These are phyloP conservation scores for Hetaerina titia DNA, from an alignment of 2,888 invertebrate genomes.

Conservation along the genomic window DNA sequence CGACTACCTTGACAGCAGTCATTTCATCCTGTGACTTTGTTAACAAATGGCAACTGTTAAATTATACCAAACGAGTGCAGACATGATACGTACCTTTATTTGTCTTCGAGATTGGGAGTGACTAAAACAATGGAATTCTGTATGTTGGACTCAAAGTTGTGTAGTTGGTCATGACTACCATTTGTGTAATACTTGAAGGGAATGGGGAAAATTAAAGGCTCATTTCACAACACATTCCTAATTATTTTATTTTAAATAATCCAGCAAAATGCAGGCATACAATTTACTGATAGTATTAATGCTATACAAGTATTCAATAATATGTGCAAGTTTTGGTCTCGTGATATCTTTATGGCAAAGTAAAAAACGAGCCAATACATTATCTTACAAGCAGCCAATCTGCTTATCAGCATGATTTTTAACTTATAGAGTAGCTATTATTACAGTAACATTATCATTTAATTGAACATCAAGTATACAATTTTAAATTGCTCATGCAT, in stretches of 20 bases:
- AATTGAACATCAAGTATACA: neutral
- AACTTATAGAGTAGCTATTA: neutral
- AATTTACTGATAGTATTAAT: neutral
- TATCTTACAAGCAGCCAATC: slow-evolving; percentile 57
- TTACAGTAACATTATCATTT: neutral
- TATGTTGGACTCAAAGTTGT: too few relatives aligned
- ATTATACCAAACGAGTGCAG: too few relatives aligned
- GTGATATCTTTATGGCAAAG: slow-evolving; percentile 24
- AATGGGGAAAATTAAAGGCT: neutral
- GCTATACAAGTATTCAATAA: neutral
- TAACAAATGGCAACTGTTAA: too few relatives aligned
- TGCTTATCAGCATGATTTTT: slow-evolving; percentile 45
- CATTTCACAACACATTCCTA: neutral
- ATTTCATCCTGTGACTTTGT: too few relatives aligned
- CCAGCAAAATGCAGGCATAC: neutral
- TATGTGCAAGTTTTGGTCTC: slow-evolving; percentile 66
- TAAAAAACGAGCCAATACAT: slow-evolving; percentile 49
- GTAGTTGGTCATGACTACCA: too few relatives aligned
- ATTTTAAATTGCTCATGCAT: neutral
- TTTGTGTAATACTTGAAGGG: neutral
- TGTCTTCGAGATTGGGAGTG: too few relatives aligned
- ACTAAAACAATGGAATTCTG: too few relatives aligned
- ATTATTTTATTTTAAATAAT: neutral
- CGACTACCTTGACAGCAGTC: too few relatives aligned
- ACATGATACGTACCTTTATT: too few relatives aligned